A percentile compares a stretch with the other conserved stretches of the same genome.
These are phyloP conservation scores for Sphaeramia orbicularis DNA, from an alignment of 2,797 vertebrate species.

Conservation along the genomic window DNA sequence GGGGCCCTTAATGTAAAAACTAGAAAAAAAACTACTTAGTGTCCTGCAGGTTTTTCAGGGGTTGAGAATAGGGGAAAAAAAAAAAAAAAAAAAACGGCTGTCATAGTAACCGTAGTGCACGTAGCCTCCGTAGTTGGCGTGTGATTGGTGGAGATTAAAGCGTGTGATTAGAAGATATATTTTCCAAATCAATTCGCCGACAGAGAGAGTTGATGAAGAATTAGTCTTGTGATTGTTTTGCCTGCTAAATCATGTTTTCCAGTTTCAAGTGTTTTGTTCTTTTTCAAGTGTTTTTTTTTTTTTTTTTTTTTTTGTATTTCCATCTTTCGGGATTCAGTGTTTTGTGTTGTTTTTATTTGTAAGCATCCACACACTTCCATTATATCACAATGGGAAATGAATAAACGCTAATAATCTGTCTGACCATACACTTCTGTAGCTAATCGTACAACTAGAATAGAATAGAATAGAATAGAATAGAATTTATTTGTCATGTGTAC, in stretches of 20 bases:
- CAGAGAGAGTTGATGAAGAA: constrained; percentile 56
- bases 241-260: constrained; percentile 48
- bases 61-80: too few species aligned
- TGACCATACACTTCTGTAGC: too few species aligned
- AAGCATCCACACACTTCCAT: not conserved
- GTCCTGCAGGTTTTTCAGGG: constrained; percentile 49
- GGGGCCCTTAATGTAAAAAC: constrained; percentile 56
- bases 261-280: constrained; percentile 39
- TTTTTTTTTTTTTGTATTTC: too few species aligned
- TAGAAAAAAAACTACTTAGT: constrained; percentile 19
- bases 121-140: constrained; percentile 12
- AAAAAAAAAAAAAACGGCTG: too few species aligned
- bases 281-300: constrained; percentile 7
- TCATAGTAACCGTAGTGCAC: constrained; percentile 58
- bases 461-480: too few species aligned
- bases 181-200: constrained; percentile 60
- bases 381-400: not conserved
- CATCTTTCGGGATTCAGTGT: constrained; percentile 4
- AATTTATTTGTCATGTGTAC: too few species aligned
- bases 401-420: too few species aligned
- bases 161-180: constrained; percentile 51
- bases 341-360: not conserved
- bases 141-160: constrained; percentile 52
- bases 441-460: too few species aligned
- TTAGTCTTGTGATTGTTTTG: constrained; percentile 47